Percentiles rank a stretch among this genome's conserved stretches.
phyloP scores from a whole-genome alignment of 2,113 vertebrate genomes.

The Nyctereutes procyonoides region DNA sequence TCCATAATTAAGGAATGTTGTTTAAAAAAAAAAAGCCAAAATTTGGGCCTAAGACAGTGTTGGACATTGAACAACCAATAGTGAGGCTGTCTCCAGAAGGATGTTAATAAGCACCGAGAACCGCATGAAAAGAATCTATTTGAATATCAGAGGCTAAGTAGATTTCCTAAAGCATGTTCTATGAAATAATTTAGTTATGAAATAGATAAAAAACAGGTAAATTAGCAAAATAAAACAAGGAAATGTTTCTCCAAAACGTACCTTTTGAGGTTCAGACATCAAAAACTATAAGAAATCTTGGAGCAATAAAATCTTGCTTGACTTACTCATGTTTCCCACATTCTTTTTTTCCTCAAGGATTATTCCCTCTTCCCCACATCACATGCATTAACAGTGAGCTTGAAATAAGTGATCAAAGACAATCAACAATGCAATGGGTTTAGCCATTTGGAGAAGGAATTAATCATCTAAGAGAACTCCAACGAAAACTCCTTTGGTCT shows the following conservation, averaged over 20 bases:
- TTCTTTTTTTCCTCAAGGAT: neutral
- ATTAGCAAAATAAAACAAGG: neutral
- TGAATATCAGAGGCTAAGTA: neutral
- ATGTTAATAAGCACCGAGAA: neutral
- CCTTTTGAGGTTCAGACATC: neutral
- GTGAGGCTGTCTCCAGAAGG: neutral
- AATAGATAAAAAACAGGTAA: neutral
- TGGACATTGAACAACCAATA: neutral
- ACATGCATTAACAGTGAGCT: neutral
- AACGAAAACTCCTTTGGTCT: neutral
- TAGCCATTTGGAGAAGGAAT: neutral
- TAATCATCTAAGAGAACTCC: neutral
- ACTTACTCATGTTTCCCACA: neutral
- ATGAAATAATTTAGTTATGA: neutral
- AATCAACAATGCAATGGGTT: neutral
- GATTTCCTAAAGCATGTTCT: neutral
- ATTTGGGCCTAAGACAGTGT: neutral
- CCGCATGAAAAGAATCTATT: neutral
- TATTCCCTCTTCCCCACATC: neutral
- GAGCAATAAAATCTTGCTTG: neutral
- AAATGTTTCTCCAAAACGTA: neutral
- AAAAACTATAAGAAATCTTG: neutral
- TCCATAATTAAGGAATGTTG: neutral
- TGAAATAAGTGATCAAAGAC: neutral
- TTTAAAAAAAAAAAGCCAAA: neutral